Base-by-base conservation (phyloP, 2,888 invertebrate species). In the Cheilosia impressa region DNA sequence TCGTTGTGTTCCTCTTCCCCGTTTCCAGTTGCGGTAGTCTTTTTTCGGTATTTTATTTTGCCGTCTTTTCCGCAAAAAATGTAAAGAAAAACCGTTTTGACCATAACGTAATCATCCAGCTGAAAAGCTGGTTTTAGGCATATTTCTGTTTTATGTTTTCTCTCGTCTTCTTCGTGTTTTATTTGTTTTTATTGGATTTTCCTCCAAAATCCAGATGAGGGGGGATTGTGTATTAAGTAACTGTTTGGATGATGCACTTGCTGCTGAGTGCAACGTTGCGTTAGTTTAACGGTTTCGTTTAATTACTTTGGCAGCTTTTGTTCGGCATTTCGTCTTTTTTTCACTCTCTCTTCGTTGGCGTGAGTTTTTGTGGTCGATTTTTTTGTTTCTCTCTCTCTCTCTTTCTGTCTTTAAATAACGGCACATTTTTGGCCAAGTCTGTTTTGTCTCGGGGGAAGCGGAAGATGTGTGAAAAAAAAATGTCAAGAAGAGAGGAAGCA, bases 71-170 rank as follows among this genome's bases (percentile, higher is more conserved):
- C 71, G 79, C 65, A 60, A 68, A 78, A 38, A 62, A 43, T 31
- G 41, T 22, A 72, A 68, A 68, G 47, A 69, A 75, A 84, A 79
- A 76, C 80, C 69, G 69, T 71, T 71, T 71, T 84, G 75, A 71
- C 66, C 80, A 84, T 71, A 84, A 75, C 71, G 75, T 79, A 84
- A 80, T 65, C 79, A 60, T 24, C 19, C 62, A 82, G 66, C 57
- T 57, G 62, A 62, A 71, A 72, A 77, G 50, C 83, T 79, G 34
- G 79, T 80, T 80, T 79, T 24, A 9, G 13, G 41, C 65, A 69
- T 77, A 52, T 52, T 50, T 3, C 1, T 7, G 24, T 38, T 38
- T 19, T 34, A 10, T 4, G 34, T 55, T 45, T 47, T 47, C 38
- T 69, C 27, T 57, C 19, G 31, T 65, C 41, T 58, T 27, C 47